phyloP scores from a whole-genome alignment of 2,113 vertebrate species.

The Trogon surrucura region DNA sequence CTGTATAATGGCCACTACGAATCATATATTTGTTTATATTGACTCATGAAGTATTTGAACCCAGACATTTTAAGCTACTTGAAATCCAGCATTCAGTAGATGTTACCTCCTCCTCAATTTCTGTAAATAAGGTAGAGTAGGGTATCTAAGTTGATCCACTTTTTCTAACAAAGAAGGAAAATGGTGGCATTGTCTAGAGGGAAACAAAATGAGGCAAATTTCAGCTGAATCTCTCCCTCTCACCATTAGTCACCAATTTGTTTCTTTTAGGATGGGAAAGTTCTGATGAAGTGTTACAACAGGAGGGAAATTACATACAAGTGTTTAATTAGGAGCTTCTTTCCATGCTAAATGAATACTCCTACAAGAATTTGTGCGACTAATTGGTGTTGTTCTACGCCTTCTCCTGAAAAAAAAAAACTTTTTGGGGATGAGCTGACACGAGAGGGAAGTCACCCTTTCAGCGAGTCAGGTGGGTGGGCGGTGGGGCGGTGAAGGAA shows the following conservation, averaged over 20 bases:
- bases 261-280: background rate
- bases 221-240: background rate
- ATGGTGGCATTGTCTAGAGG: background rate
- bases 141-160: background rate
- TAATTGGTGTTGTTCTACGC: background rate
- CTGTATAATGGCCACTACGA: background rate
- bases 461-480: background rate
- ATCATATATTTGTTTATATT: background rate
- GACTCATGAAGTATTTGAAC: background rate
- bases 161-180: background rate
- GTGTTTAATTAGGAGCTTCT: conserved; percentile 15
- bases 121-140: background rate
- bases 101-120: too few relatives aligned
- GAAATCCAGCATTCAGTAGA: background rate
- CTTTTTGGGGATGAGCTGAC: background rate
- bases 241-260: background rate
- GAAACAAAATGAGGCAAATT: accelerated
- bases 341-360: background rate
- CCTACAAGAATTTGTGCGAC: background rate
- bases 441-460: background rate
- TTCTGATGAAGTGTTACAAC: background rate
- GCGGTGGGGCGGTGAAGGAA: background rate
- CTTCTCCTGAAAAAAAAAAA: background rate
- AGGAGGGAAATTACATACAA: background rate
- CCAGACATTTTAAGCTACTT: background rate